These are phyloP conservation scores for Emydoidea blandingii DNA, from an alignment of 2,797 vertebrate genomes.

Conservation along the genomic window DNA sequence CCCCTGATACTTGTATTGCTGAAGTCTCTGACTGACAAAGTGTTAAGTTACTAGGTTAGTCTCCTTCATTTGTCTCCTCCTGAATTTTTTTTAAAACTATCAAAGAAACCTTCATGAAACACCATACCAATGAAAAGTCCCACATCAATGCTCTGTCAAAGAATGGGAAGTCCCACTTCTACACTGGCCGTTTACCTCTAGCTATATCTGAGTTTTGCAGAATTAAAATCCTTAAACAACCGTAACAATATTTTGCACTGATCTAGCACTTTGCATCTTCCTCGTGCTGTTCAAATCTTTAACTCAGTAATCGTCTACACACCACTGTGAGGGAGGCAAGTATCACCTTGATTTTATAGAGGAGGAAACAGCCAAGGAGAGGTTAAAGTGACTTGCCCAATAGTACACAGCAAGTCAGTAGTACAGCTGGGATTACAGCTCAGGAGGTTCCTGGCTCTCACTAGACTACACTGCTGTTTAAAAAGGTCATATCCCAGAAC, in stretches of 20 bases:
- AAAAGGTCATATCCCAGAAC: conserved; percentile 74
- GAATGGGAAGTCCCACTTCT: not conserved
- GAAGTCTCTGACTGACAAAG: not conserved
- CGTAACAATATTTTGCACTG: not conserved
- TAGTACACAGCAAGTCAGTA: not conserved
- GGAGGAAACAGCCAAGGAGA: conserved; percentile 28
- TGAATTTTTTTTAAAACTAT: not conserved
- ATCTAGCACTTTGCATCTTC: conserved; percentile 28
- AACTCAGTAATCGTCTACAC: not conserved
- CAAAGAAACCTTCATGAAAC: not conserved
- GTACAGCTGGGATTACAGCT: conserved; percentile 62
- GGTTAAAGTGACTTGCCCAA: conserved; percentile 27
- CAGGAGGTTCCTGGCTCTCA: conserved; percentile 23
- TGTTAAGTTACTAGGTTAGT: not conserved
- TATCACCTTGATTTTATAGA: not conserved
- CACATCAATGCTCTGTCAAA: conserved; percentile 6
- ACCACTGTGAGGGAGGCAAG: not conserved
- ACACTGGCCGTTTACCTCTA: not conserved
- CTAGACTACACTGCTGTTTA: conserved; percentile 4
- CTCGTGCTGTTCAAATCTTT: conserved; percentile 24
- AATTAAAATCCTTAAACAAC: conserved; percentile 21
- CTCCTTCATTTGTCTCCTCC: not conserved
- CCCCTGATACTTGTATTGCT: not conserved
- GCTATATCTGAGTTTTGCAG: not conserved
- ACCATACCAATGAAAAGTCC: not conserved